phyloP scores from a whole-genome alignment of 2,797 vertebrate species.

The Sphenodon punctatus region DNA sequence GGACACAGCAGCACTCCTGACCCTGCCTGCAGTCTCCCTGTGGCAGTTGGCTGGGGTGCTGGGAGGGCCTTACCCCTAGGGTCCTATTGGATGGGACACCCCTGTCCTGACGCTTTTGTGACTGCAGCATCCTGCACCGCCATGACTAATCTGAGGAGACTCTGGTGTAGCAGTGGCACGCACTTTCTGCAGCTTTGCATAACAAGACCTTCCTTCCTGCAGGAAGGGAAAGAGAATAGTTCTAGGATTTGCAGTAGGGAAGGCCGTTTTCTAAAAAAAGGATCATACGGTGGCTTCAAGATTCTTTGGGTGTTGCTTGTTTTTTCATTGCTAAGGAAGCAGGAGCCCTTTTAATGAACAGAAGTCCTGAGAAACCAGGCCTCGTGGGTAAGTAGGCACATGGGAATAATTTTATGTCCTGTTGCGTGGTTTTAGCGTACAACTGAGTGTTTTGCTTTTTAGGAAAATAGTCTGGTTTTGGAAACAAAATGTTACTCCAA shows the following conservation, averaged over 20 bases:
- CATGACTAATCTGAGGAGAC: too few species aligned
- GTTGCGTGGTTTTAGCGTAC: not conserved
- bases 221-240: not conserved
- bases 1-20: too few species aligned
- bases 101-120: too few species aligned
- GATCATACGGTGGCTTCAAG: not conserved
- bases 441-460: not conserved
- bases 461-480: not conserved
- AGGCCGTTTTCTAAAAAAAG: not conserved
- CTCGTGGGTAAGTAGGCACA: not conserved
- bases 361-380: not conserved
- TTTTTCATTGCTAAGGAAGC: not conserved
- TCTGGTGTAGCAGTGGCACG: not conserved
- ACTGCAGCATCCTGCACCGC: not conserved
- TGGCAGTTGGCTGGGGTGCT: too few species aligned
- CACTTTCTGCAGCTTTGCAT: not conserved
- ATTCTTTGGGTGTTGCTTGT: not conserved
- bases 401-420: not conserved
- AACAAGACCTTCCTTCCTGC: not conserved
- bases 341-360: not conserved
- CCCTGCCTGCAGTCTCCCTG: too few species aligned
- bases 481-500: constrained; percentile 24
- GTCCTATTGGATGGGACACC: too few species aligned
- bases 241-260: not conserved
- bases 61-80: too few species aligned